phyloP scores from a whole-genome alignment of 2,888 invertebrate genomes.

The Sinodicranocentrus sp. region DNA sequence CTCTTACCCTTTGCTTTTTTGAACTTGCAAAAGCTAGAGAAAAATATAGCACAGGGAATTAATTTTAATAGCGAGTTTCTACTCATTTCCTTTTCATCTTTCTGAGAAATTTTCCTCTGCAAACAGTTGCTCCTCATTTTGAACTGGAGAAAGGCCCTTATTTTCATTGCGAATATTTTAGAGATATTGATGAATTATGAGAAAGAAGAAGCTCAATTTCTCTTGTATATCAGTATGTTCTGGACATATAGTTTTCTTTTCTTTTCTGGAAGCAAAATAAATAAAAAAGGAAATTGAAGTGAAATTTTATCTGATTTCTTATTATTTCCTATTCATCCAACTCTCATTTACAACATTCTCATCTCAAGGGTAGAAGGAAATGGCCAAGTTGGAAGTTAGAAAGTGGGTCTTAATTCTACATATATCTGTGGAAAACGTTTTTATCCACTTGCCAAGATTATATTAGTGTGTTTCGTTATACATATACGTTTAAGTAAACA shows the following conservation, averaged over 20 bases:
- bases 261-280: slow-evolving; percentile 5
- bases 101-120: too few relatives aligned
- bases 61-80: too few relatives aligned
- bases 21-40: too few relatives aligned
- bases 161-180: too few relatives aligned
- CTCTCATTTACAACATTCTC: background rate
- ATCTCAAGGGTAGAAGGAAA: background rate
- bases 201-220: background rate
- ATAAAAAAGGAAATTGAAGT: slow-evolving; percentile 39
- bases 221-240: slow-evolving; percentile 6
- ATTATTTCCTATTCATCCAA: slow-evolving; percentile 38
- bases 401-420: background rate
- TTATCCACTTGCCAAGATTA: background rate
- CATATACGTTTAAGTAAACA: slow-evolving; percentile 71
- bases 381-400: background rate
- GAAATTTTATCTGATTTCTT: slow-evolving; percentile 52
- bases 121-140: too few relatives aligned
- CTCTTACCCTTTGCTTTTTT: too few relatives aligned
- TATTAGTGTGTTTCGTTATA: background rate
- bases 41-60: too few relatives aligned
- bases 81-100: too few relatives aligned
- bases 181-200: background rate
- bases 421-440: background rate
- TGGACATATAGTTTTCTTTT: background rate
- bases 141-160: too few relatives aligned